Evolutionary conservation across 2,113 vertebrate species (phyloP).

Genomic region (Rissa tridactyla): DNA sequence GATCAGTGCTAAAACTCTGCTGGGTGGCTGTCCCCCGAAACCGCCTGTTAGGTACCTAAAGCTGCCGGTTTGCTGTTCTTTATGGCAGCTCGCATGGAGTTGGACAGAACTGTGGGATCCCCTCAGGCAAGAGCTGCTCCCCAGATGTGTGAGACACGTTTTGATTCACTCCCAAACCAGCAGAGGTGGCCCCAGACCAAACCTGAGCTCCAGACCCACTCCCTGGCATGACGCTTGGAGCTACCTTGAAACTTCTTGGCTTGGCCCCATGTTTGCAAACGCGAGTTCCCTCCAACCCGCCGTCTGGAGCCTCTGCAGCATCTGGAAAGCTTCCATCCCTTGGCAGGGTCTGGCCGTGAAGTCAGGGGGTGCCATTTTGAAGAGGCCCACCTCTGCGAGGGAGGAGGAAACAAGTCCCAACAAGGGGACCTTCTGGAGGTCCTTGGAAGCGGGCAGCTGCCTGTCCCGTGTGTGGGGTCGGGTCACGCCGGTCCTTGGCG

Average conservation of each 20-base stretch:
- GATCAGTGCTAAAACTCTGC: neutral
- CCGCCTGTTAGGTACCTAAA: neutral
- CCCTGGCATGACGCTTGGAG: neutral
- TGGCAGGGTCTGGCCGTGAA: neutral
- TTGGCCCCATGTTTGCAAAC: neutral
- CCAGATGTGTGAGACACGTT: accelerated
- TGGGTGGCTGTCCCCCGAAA: neutral
- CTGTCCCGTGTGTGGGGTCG: neutral
- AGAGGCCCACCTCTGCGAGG: neutral
- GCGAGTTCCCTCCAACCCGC: neutral
- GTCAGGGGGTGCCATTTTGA: neutral
- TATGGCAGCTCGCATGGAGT: accelerated
- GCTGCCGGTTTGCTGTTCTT: neutral
- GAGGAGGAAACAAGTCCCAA: neutral
- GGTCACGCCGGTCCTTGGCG: neutral
- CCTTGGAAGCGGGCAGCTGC: neutral
- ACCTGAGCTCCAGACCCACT: neutral
- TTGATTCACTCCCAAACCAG: neutral
- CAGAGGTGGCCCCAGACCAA: neutral
- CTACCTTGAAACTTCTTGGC: neutral
- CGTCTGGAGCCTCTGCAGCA: neutral
- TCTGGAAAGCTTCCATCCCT: slow-evolving; percentile 2
- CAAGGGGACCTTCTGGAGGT: neutral
- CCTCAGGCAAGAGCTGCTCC: neutral
- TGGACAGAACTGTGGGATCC: neutral